Evolutionary conservation across 1,140 invertebrate genomes (phyloP).

Genomic region (Diachasmimorpha longicaudata): DNA sequence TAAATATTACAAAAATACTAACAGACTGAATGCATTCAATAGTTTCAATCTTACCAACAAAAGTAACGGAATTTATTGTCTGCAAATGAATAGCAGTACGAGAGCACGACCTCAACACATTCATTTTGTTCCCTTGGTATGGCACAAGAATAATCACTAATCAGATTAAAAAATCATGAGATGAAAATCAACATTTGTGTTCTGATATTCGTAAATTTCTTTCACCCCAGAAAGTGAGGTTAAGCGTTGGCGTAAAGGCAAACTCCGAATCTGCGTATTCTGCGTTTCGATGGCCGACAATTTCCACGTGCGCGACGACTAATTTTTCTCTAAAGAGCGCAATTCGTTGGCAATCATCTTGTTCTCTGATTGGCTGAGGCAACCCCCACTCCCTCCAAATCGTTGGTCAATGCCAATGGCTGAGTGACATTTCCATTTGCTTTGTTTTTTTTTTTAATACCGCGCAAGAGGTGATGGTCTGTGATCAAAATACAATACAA

Average conservation of each 20-base stretch:
- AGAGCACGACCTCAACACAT: constrained; percentile 17
- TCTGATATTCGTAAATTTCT: neutral
- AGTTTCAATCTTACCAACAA: constrained; percentile 18
- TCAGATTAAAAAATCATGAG: neutral
- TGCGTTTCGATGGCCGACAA: neutral
- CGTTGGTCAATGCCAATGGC: neutral
- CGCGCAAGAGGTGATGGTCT: neutral
- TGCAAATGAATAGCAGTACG: constrained; percentile 1
- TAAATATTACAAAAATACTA: too few species aligned
- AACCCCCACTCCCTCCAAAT: neutral
- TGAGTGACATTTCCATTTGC: neutral
- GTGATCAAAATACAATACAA: neutral
- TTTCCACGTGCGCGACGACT: neutral
- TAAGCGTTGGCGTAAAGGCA: neutral
- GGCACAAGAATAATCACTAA: constrained; percentile 69
- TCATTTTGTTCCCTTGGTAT: constrained; percentile 64
- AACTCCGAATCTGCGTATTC: neutral
- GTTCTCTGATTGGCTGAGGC: neutral
- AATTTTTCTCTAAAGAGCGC: neutral
- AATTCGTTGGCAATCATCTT: neutral
- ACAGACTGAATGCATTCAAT: neutral
- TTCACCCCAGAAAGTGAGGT: neutral
- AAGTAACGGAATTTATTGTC: constrained; percentile 10
- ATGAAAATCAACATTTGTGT: neutral
- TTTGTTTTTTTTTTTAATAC: neutral